Base-by-base conservation (phyloP, 2,888 invertebrate species). In the Epistrophe eligans region DNA sequence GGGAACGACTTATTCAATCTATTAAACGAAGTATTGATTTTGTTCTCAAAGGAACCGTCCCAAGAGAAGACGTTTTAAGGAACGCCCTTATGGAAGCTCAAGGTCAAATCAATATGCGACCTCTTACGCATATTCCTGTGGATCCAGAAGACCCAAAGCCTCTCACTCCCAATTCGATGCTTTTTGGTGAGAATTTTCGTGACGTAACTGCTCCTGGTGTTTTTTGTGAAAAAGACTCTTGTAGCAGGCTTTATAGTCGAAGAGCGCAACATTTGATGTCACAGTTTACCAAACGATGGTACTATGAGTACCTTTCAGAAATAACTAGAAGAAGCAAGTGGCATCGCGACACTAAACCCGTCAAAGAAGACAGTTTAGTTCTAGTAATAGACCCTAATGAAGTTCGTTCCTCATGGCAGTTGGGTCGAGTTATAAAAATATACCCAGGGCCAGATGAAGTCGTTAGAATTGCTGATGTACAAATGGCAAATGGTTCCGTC, bases 91-190 rank as follows among this genome's bases (percentile, higher is more conserved):
- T 24, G 3, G 24, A 24, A 58, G 35, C 58, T n/a, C 58, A 58
- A 58, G 58, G 58, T 24, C 35, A 58, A 58, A 58, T 58, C 1
- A 58, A 58, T 17, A 32, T 32, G 35, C 32, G 58, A 1, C 58
- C 35, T 17, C 17, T 58, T 3, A 58, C 58, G 10, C 58, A 58
- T 35, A 58, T 58, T 17, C 58, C 58, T 9, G 58, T 58, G 13
- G 70, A 70, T 17, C 70, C 55, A 11, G 70, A 70, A 40, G 70
- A 70, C 2, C 55, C 70, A 10, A 58, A 35, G 9, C 58, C 58
- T 9, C 58, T 58, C 17, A 58, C 58, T 35, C 58, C 58, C 11
- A 58, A 35, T 17, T n/a, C 58, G 7, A 58, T 58, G 35, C 9
- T 58, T 35, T 58, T 58, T 58, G 58, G 35, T 35, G 58, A 58